Base-by-base conservation (phyloP, 2,888 invertebrate species). In the Amphiduros pacificus region DNA sequence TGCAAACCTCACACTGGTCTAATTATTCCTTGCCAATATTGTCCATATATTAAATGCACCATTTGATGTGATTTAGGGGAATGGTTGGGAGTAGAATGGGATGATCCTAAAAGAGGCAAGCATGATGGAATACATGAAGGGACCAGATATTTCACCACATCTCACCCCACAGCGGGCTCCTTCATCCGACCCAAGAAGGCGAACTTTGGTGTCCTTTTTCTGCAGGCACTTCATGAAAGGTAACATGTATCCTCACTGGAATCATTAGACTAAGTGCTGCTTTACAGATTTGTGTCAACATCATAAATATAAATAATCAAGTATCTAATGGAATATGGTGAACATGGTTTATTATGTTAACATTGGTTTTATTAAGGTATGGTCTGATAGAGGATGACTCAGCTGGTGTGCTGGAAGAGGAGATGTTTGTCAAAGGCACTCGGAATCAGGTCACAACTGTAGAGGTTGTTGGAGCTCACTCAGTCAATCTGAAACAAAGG, bases 11-110 rank as follows among this genome's bases (percentile, higher is more conserved):
- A n/a, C n/a, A n/a, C n/a, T n/a, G n/a, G n/a, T n/a, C n/a, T n/a
- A n/a, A n/a, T n/a, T n/a, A n/a, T n/a, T n/a, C n/a, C n/a, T n/a
- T n/a, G n/a, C n/a, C n/a, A n/a, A n/a, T n/a, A n/a, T n/a, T n/a
- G n/a, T n/a, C n/a, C n/a, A n/a, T n/a, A n/a, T n/a, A n/a, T n/a
- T n/a, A n/a, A n/a, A n/a, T 36, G 9, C 17, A 24, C 22, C 27
- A 6, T 51, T 26, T 51, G 4, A 6, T 51, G 51, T 17, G 24
- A 55, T 66, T 4, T 57, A 80, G 91, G 91, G 49, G 78, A 85
- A 31, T 97, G 96, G 97, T 85, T 93, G 60, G 98, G 98, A 0
- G 88, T 98, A n/a, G 97, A 98, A 80, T 98, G 97, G 97, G 97
- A 98, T 81, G 89, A 94, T 74, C 86, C 88, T 2, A 83, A 85